Base-by-base conservation (phyloP, 2,888 invertebrate species). In the Reticulitermes lucifugus region DNA sequence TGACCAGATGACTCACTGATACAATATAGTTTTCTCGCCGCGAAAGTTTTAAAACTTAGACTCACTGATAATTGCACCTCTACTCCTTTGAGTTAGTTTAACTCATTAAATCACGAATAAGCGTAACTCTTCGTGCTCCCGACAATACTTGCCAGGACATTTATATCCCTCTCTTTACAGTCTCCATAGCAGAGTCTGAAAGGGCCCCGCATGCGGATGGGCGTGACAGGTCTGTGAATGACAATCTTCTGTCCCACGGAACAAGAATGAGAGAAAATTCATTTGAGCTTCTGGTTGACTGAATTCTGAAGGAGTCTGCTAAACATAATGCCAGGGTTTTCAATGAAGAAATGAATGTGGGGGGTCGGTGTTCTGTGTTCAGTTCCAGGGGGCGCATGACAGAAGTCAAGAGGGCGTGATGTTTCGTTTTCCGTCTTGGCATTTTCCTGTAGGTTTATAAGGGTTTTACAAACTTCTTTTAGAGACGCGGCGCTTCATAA, bases 251-350 rank as follows among this genome's bases (percentile, higher is more conserved):
- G 14, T 65, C 5, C n/a, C 65, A 6, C n/a, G 12, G 65, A 65
- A n/a, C 65, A 65, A 65, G 25, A 25, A n/a, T 25, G 65, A 65
- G 9, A 25, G 65, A 65, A 25, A 65, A 12, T 1, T 65, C 65
- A 65, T 65, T 65, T 65, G 41, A 41, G 14, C 41, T 73, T 73
- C 73, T 73, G 73, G 73, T 21, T 73, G 73, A 73, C 18, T 73
- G 73, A 29, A 73, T 29, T 73, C 25, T 73, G 41, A 41, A 73
- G 73, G 41, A 73, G 73, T 14, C 41, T 12, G n/a, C 25, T 7
- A n/a, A n/a, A 65, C 65, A 65, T 25, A 65, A 65, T 25, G 25
- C n/a, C 65, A 65, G 25, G 65, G 10, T 41, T 25, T 21, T 41
- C 73, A 73, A 12, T 73, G 14, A 73, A 25, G n/a, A 65, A 65